Percentiles rank a stretch among this genome's conserved stretches.
phyloP scores from a whole-genome alignment of 1,140 invertebrate species.

The Lasioglossum albipes region DNA sequence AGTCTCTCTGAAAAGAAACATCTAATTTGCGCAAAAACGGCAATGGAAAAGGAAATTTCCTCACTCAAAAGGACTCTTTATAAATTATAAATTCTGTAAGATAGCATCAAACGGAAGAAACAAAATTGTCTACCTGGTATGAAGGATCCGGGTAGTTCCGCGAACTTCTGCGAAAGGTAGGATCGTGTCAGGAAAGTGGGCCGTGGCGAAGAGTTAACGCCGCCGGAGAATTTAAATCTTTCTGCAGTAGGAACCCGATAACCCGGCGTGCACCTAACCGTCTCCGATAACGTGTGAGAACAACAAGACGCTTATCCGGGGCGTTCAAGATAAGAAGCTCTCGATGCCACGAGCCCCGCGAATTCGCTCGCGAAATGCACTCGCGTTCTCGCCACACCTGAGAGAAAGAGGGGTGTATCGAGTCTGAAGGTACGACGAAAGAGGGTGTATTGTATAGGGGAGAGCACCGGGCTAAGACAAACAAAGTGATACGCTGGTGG shows the following conservation, averaged over 20 bases:
- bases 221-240: conserved; percentile 22
- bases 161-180: background rate
- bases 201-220: background rate
- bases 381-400: background rate
- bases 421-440: background rate
- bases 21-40: too few species aligned
- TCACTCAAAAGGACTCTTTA: too few species aligned
- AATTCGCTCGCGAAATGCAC: background rate
- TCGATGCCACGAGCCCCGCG: background rate
- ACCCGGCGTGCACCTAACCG: conserved; percentile 6
- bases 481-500: conserved; percentile 25
- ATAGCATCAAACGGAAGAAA: too few species aligned
- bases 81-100: too few species aligned
- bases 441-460: background rate
- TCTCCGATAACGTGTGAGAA: conserved; percentile 17
- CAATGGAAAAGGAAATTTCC: too few species aligned
- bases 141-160: background rate
- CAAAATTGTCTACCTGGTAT: background rate
- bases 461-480: conserved; percentile 11
- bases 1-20: too few species aligned
- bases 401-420: conserved; percentile 30
- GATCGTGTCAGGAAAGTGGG: background rate
- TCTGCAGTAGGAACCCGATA: conserved; percentile 1
- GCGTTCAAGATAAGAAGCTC: conserved; percentile 27
- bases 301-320: conserved; percentile 41